Conservation (phyloP, 2,797 vertebrate species). For the Acanthornis magna region DNA sequence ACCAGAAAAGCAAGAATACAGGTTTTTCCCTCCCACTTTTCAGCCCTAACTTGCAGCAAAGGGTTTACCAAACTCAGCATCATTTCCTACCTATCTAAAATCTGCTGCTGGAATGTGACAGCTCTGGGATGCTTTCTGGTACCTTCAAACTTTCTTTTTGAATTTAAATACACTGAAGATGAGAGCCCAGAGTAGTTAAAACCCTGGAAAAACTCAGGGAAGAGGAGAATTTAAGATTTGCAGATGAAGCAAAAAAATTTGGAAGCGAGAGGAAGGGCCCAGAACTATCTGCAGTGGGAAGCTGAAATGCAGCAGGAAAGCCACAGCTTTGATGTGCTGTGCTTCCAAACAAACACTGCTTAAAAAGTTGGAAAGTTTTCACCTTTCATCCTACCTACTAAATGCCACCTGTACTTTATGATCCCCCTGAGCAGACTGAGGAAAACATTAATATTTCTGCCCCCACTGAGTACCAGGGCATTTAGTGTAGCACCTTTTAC, state of each 20-base stretch:
- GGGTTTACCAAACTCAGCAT: background rate
- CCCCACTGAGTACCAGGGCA: background rate
- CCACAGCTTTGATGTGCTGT: background rate
- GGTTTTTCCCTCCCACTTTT: background rate
- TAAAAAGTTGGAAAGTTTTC: background rate
- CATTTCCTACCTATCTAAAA: background rate
- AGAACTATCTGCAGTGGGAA: background rate
- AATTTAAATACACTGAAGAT: background rate
- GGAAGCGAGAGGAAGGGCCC: background rate
- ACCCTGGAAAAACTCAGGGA: background rate
- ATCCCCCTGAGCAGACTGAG: background rate
- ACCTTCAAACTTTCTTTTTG: background rate
- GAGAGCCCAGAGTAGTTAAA: background rate
- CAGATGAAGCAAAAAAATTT: background rate
- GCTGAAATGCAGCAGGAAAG: background rate
- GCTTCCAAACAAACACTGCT: background rate
- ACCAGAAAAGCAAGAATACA: background rate
- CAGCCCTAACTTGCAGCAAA: background rate
- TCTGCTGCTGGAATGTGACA: fast-evolving
- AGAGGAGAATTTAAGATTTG: background rate
- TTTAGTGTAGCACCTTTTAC: background rate
- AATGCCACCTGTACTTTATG: background rate
- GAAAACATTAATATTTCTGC: background rate
- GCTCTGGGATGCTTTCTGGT: background rate
- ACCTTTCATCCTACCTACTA: background rate